These are phyloP conservation scores for Idaea aversata DNA, from an alignment of 2,888 invertebrate genomes.

Conservation along the genomic window DNA sequence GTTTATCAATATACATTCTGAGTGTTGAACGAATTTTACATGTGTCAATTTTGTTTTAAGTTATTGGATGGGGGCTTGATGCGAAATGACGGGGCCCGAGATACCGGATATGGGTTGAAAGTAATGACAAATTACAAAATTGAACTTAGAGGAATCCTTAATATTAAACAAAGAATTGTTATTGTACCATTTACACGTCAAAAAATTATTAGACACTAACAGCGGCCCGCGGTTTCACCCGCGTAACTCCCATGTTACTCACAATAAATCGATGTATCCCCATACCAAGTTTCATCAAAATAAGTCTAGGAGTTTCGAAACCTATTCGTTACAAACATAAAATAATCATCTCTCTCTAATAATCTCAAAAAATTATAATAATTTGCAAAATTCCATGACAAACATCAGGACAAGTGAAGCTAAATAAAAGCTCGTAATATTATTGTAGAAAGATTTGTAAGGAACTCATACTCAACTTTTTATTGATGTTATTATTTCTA, in stretches of 20 bases:
- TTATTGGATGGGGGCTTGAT: not conserved
- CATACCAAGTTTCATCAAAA: not conserved
- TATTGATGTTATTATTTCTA: too few relatives aligned
- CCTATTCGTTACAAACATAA: not conserved
- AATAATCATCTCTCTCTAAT: not conserved
- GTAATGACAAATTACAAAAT: not conserved
- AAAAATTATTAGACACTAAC: too few relatives aligned
- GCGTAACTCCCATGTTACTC: too few relatives aligned
- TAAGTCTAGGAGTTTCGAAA: not conserved
- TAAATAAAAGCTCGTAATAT: too few relatives aligned
- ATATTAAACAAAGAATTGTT: not conserved
- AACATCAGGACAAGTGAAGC: too few relatives aligned
- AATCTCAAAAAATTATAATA: too few relatives aligned
- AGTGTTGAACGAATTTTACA: slow-evolving; percentile 20
- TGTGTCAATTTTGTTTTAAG: slow-evolving; percentile 12
- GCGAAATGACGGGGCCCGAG: not conserved
- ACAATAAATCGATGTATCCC: not conserved
- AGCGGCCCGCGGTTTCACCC: too few relatives aligned
- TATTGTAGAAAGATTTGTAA: too few relatives aligned
- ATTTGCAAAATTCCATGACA: too few relatives aligned
- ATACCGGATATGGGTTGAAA: not conserved
- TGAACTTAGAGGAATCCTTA: not conserved
- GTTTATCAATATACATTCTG: slow-evolving; percentile 43
- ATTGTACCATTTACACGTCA: not conserved
- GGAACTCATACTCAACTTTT: too few relatives aligned